Conservation (phyloP, 1,140 invertebrate genomes). For the Drosophila orosa region DNA sequence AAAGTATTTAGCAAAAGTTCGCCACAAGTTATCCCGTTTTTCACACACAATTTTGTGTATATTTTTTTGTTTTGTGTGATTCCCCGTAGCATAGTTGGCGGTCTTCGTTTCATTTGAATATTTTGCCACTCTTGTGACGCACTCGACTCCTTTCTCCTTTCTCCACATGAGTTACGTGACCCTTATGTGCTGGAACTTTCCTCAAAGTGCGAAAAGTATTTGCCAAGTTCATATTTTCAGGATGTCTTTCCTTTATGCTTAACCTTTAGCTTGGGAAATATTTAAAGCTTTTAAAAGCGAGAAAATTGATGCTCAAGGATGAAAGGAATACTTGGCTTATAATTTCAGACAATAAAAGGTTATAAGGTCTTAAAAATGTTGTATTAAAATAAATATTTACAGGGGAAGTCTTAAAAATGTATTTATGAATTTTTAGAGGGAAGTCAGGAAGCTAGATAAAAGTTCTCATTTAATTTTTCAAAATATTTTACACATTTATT, state of each 20-base stretch:
- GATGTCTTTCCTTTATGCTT: not conserved
- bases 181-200: constrained; percentile 34
- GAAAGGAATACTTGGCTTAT: not conserved
- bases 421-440: not conserved
- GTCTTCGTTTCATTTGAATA: constrained; percentile 49
- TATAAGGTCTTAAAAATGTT: not conserved
- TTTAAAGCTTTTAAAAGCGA: not conserved
- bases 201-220: constrained; percentile 54
- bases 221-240: constrained; percentile 45
- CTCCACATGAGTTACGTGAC: constrained; percentile 39
- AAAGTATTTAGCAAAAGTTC: constrained; percentile 57
- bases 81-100: constrained; percentile 46
- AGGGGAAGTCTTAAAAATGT: not conserved
- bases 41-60: constrained; percentile 24
- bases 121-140: constrained; percentile 49
- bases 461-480: too few species aligned
- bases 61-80: constrained; percentile 13
- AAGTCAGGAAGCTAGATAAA: too few species aligned
- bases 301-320: not conserved
- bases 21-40: constrained; percentile 30
- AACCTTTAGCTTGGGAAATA: not conserved
- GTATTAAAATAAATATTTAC: not conserved
- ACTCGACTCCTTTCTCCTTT: constrained; percentile 13
- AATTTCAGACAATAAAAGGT: not conserved
- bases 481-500: too few species aligned